Evolutionary conservation across 2,113 vertebrate genomes (phyloP).

Genomic region (Anas platyrhynchos): DNA sequence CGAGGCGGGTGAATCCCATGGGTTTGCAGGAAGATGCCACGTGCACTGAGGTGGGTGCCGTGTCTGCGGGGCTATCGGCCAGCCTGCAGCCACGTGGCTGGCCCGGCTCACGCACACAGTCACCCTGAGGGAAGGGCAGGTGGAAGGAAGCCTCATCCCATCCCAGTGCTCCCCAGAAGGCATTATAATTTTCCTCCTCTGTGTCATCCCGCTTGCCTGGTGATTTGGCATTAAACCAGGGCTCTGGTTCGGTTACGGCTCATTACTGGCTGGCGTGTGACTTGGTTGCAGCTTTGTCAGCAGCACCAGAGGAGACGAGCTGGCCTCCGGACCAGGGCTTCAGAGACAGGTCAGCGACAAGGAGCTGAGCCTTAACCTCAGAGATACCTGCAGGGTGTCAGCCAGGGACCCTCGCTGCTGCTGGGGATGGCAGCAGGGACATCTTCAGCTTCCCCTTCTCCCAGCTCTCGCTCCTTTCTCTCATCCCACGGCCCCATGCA

Average conservation of each 20-base stretch:
- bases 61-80: neutral
- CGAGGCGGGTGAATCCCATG: neutral
- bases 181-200: constrained; percentile 29
- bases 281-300: neutral
- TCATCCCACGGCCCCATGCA: rapidly evolving
- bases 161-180: constrained; percentile 43
- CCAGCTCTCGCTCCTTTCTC: neutral
- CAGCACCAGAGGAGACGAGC: neutral
- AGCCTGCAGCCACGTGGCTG: rapidly evolving
- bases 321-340: neutral
- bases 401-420: neutral
- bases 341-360: neutral
- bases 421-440: neutral
- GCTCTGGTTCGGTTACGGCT: constrained; percentile 2
- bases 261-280: neutral
- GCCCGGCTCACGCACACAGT: neutral
- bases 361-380: neutral
- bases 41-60: neutral
- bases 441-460: neutral
- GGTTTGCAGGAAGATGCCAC: neutral
- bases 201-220: constrained; percentile 31
- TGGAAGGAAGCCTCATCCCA: neutral
- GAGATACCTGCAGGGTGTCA: neutral
- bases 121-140: neutral
- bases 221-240: constrained; percentile 60